A percentile compares a stretch with the other conserved stretches of the same genome.
These are phyloP conservation scores for Pagetopsis macropterus DNA, from an alignment of 2,797 vertebrate species.

Conservation along the genomic window DNA sequence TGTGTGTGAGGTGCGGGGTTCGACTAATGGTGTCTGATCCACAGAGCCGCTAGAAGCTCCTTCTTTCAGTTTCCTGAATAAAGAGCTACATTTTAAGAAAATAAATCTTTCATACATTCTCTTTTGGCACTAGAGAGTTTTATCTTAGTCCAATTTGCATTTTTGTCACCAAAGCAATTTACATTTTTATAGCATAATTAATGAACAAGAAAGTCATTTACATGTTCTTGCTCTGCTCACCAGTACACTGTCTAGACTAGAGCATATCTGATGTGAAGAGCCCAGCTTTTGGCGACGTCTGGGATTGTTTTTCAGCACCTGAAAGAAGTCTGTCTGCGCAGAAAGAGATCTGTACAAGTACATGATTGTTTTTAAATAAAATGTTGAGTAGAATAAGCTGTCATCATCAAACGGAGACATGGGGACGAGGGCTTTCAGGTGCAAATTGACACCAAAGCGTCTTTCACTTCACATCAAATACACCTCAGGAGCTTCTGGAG, in stretches of 20 bases:
- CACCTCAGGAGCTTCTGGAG: slow-evolving; percentile 60
- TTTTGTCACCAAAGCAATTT: slow-evolving; percentile 85
- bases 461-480: slow-evolving; percentile 77
- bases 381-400: slow-evolving; percentile 40
- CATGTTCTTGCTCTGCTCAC: slow-evolving; percentile 74
- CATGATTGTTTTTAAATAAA: slow-evolving; percentile 50
- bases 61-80: slow-evolving; percentile 59
- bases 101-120: slow-evolving; percentile 84
- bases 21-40: slow-evolving; percentile 59
- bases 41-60: slow-evolving; percentile 57
- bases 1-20: slow-evolving; percentile 42
- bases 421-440: slow-evolving; percentile 72
- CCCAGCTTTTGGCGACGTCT: slow-evolving; percentile 58
- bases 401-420: slow-evolving; percentile 62
- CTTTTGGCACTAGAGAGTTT: slow-evolving; percentile 81
- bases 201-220: slow-evolving; percentile 85
- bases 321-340: slow-evolving; percentile 48
- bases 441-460: slow-evolving; percentile 76
- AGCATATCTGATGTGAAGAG: slow-evolving; percentile 65
- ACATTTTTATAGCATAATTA: slow-evolving; percentile 90
- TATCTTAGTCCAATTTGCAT: slow-evolving; percentile 86
- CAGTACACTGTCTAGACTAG: slow-evolving; percentile 65
- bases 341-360: slow-evolving; percentile 46
- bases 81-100: slow-evolving; percentile 74
- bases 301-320: slow-evolving; percentile 56